A percentile compares a stretch with the other conserved stretches of the same genome.
phyloP scores from a whole-genome alignment of 2,797 vertebrate genomes.

The Furcifer pardalis region DNA sequence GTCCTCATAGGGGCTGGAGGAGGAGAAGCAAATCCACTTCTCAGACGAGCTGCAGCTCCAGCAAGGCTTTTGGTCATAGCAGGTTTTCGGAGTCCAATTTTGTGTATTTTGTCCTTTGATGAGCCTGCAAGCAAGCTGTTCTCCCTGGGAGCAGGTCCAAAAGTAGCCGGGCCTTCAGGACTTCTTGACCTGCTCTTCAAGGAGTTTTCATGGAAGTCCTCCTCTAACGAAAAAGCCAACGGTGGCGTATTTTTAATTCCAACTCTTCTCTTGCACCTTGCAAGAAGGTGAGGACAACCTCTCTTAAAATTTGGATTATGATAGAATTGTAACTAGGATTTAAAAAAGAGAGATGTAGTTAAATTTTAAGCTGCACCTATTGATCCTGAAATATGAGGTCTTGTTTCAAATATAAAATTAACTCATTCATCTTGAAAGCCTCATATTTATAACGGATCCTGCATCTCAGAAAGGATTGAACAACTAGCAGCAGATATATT shows the following conservation, averaged over 20 bases:
- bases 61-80: not conserved
- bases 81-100: conserved; percentile 26
- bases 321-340: conserved; percentile 55
- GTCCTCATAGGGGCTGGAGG: not conserved
- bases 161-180: accelerated
- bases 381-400: not conserved
- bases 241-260: conserved; percentile 32
- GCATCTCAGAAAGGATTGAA: not conserved
- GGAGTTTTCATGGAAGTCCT: accelerated
- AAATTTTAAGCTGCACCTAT: not conserved
- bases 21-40: conserved; percentile 4
- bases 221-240: not conserved
- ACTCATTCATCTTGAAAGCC: not conserved
- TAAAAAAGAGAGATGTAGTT: conserved; percentile 20
- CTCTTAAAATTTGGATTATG: conserved; percentile 57
- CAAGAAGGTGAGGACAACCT: conserved; percentile 50
- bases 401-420: not conserved
- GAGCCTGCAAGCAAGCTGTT: not conserved
- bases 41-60: not conserved
- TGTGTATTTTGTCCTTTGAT: conserved; percentile 25
- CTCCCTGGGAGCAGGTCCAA: not conserved
- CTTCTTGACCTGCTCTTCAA: not conserved
- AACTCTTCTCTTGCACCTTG: conserved; percentile 49
- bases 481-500: not conserved
- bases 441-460: not conserved